phyloP scores from a whole-genome alignment of 2,113 vertebrate species.

The Okapia johnstoni region DNA sequence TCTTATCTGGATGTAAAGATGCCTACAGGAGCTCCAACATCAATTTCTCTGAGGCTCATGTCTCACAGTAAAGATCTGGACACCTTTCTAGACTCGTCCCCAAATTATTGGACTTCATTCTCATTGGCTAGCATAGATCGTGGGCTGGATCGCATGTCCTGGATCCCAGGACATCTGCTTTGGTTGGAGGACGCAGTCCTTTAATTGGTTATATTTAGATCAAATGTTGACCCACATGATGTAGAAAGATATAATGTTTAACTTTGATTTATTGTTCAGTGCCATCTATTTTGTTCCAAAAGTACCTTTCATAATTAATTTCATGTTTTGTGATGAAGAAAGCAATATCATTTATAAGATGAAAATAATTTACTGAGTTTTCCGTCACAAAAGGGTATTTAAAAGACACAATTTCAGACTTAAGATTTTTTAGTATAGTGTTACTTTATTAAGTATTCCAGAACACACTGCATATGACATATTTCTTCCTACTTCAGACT shows the following conservation, averaged over 20 bases:
- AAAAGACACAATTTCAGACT: neutral
- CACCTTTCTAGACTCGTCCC: neutral
- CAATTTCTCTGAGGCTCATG: neutral
- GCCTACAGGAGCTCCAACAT: neutral
- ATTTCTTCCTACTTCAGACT: neutral
- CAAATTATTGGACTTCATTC: neutral
- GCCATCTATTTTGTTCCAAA: neutral
- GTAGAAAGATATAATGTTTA: neutral
- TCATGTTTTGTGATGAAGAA: neutral
- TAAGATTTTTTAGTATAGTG: neutral
- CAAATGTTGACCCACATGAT: neutral
- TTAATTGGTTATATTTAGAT: neutral
- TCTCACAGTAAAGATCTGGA: neutral
- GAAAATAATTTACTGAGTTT: neutral
- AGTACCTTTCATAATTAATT: neutral
- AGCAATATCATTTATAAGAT: neutral
- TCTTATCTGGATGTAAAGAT: neutral
- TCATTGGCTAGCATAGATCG: neutral
- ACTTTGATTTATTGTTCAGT: neutral
- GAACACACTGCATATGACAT: neutral
- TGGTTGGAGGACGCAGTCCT: neutral
- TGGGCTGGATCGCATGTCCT: neutral
- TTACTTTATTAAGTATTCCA: slow-evolving; percentile 8
- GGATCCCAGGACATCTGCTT: neutral
- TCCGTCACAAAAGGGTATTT: neutral